Percentiles rank a stretch among this genome's conserved stretches.
These are phyloP conservation scores for Cataglyphis rosenhaueri DNA, from an alignment of 2,888 invertebrate species.

Conservation along the genomic window DNA sequence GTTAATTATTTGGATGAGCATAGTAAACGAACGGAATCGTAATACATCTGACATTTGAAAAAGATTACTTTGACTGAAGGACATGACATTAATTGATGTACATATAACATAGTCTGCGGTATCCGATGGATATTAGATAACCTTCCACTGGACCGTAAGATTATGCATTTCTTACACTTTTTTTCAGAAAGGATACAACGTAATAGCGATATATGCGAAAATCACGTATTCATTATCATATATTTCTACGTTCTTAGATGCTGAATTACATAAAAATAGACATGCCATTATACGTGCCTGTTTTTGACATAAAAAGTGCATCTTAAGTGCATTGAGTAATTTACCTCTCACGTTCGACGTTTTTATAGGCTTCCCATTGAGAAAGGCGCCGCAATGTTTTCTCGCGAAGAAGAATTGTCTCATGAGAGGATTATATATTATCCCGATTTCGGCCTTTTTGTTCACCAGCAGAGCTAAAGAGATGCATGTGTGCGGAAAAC, in stretches of 20 bases:
- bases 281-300: background rate
- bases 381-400: conserved; percentile 90
- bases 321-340: background rate
- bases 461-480: conserved; percentile 89
- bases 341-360: conserved; percentile 87
- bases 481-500: conserved; percentile 90
- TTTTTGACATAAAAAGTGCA: background rate
- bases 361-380: conserved; percentile 89
- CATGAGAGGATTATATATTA: conserved; percentile 92
- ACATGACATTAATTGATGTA: conserved; percentile 5
- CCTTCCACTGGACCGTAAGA: conserved; percentile 52
- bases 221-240: background rate
- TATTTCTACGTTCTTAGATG: background rate
- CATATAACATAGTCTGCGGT: background rate
- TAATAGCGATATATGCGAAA: background rate
- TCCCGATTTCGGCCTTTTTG: conserved; percentile 88
- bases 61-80: conserved; percentile 23
- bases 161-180: conserved; percentile 14
- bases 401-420: conserved; percentile 91
- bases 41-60: conserved; percentile 4
- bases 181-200: conserved; percentile 3
- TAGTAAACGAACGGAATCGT: background rate
- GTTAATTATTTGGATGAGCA: background rate
- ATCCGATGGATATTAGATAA: conserved; percentile 16
- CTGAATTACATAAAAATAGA: background rate